Conservation (phyloP, 2,797 vertebrate species). For the Crenuchus spilurus region DNA sequence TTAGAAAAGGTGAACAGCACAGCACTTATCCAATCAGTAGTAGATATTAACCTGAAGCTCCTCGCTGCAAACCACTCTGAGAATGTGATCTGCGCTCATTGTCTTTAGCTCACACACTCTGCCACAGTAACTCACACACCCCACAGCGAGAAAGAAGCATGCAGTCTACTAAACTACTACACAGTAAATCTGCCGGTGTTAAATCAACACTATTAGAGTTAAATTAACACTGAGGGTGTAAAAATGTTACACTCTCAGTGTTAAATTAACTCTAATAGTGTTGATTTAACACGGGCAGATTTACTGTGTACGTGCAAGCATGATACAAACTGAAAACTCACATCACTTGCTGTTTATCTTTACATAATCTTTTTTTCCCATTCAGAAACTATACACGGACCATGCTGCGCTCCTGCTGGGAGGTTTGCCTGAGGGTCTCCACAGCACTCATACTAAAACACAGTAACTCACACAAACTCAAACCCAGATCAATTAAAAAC, state of each 20-base stretch:
- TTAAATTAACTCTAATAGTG: no score
- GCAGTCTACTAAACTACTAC: not conserved
- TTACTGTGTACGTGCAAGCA: no score
- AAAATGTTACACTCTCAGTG: no score
- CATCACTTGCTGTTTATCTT: not conserved
- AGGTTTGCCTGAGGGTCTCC: no score
- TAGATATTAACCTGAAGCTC: conserved; percentile 13
- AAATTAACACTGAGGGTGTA: no score
- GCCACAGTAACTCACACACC: not conserved
- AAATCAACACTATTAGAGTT: no score
- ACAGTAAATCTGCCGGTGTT: no score
- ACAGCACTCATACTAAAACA: no score
- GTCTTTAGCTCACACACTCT: not conserved
- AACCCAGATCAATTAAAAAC: no score
- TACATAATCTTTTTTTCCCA: no score
- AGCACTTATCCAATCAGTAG: not conserved
- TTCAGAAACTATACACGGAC: not conserved
- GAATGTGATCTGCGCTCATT: not conserved
- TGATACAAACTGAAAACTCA: not conserved
- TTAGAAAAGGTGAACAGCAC: not conserved
- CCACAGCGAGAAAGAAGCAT: not conserved
- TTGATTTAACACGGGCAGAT: no score
- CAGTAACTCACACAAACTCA: no score
- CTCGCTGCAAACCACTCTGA: not conserved
- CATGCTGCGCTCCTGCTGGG: not conserved